Base-by-base conservation (phyloP, 2,113 vertebrate species). In the Oryzias celebensis region DNA sequence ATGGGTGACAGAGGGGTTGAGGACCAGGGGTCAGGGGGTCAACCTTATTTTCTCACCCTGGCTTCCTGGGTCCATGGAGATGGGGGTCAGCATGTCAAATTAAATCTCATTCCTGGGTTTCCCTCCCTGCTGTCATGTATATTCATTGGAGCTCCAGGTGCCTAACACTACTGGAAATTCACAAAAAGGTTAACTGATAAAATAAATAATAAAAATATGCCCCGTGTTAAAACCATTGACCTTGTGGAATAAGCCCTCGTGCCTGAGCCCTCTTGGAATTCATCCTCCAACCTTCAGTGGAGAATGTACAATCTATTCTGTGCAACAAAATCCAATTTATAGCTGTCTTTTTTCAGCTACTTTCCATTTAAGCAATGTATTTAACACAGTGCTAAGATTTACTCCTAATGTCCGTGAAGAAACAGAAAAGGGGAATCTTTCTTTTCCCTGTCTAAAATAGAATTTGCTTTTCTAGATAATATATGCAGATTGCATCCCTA, bases 141-240 rank as follows among this genome's bases (percentile, higher is more conserved):
- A 92, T 93, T 93, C 92, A 92, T 91, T 49, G 77, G 66, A 64
- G 87, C 79, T 85, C 84, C 78, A 82, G 87, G 87, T 90, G 88
- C 87, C 86, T 75, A 78, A 63, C 79, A 91, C 88, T 90, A 87
- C 91, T 88, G 87, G 87, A 93, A 91, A 91, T 90, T 90, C 86
- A 80, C 85, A 92, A 91, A 91, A 91, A 90, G 90, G 90, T 92
- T 91, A 93, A 91, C 87, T 82, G 89, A 83, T 87, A 89, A 92
- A 92, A 92, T 91, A 92, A 91, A 92, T 90, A 91, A 91, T 92
- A 91, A 89, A 92, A 90, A 91, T 88, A 81, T 62, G 75, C 75
- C 87, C 85, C 86, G 83, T 88, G 81, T 88, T 91, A 91, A 91
- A 91, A 83, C 82, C 81, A 65, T 67, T 90, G 90, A 93, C 92